Evolutionary conservation across 2,797 vertebrate genomes (phyloP).

Genomic region (Gorsachius magnificus): DNA sequence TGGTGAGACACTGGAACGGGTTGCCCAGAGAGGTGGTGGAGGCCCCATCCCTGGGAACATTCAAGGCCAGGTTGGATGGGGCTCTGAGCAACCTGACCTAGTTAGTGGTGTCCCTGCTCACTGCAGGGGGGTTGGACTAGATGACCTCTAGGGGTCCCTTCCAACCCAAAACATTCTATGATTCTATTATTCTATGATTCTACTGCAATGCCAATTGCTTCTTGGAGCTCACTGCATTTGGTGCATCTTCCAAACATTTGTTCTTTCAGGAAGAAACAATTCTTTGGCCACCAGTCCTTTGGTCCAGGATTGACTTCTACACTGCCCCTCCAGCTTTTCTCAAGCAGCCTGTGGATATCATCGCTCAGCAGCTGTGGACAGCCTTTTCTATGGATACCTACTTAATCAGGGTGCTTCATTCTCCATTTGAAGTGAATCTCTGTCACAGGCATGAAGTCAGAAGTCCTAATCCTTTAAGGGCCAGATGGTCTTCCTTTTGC

Average conservation of each 20-base stretch:
- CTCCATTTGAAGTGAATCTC: background rate
- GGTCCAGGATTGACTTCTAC: background rate
- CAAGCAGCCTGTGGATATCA: no score
- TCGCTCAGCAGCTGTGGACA: background rate
- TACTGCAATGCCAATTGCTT: background rate
- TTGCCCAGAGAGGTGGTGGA: no score
- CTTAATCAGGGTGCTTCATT: background rate
- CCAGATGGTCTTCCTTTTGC: background rate
- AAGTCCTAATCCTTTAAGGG: background rate
- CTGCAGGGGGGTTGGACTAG: no score
- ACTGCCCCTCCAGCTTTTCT: background rate
- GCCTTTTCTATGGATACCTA: background rate
- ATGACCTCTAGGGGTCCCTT: no score
- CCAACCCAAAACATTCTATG: no score
- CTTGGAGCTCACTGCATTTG: background rate
- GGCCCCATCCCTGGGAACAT: no score
- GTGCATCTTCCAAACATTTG: background rate
- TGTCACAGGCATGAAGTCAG: background rate
- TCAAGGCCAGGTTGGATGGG: no score
- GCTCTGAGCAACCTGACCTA: no score
- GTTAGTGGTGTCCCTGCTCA: no score
- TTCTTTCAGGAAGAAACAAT: background rate
- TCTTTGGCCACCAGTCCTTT: background rate
- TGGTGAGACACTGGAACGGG: no score
- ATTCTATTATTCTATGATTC: no score